Evolutionary conservation across 2,113 vertebrate genomes (phyloP), one percentile per base, ranked within the genome.

Genomic region (Notiomystis cincta): DNA sequence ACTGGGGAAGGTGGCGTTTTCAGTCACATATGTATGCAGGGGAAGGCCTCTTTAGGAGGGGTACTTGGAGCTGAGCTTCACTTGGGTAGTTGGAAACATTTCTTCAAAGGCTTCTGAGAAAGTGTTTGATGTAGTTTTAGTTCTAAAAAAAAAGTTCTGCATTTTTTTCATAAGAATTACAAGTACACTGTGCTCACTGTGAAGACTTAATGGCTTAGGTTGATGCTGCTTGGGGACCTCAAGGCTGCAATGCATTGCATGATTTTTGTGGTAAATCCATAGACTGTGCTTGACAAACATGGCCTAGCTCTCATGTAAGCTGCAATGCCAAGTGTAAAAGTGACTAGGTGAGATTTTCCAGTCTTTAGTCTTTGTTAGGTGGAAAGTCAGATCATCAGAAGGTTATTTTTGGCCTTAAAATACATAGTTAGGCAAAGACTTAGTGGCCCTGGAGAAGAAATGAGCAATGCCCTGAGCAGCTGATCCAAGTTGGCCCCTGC

Each of bases 301-400:
- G 54, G 71, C 65, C 67, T 87, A 86, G 50, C 40, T 89, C 15
- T 1, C 70, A 51, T 54, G 38, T 86, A 73, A 88, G 47, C 31
- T 83, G 56, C 5, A 1, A 31, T 71, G 80, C 85, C 82, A 93
- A 92, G 51, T 31, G 44, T 71, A 91, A 80, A 92, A 93, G 81
- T 56, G 76, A 75, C 93, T 95, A 95, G 95, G 96, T 95, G 95
- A 92, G 69, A 89, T 78, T 90, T 96, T 96, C 88, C 82, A 87
- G 83, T 81, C 83, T 89, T 96, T 81, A 87, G 83, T 81, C 83
- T 89, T 96, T 81, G 42, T 87, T 93, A 95, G 83, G 64, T 91
- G 89, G 91, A 90, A 93, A 95, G 56, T 90, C 89, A 87, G 51
- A 83, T 83, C 45, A 78, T 70, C 72, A 67, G 73, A n/a, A 82